Percentiles rank a stretch among this genome's conserved stretches.
Evolutionary conservation across 2,797 vertebrate genomes (phyloP).

Genomic region (Tragopan temminckii): DNA sequence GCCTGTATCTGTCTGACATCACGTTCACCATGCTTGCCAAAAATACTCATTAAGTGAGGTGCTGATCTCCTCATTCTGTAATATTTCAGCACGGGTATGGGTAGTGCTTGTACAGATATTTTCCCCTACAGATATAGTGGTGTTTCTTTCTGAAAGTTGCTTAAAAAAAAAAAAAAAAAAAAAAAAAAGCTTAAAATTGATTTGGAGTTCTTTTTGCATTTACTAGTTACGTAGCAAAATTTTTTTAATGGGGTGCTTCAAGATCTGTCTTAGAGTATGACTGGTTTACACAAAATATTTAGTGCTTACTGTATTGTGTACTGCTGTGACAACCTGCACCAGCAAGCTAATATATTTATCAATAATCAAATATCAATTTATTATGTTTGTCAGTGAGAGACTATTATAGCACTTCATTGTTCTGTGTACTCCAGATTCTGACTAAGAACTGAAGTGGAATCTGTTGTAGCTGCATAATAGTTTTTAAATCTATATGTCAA

Average conservation of each 20-base stretch:
- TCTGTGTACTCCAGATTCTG: neutral
- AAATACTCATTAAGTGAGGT: slow-evolving; percentile 40
- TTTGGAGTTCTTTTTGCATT: neutral
- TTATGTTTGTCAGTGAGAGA: neutral
- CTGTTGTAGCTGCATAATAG: neutral
- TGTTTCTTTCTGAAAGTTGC: neutral
- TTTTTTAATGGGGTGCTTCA: slow-evolving; percentile 18
- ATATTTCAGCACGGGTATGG: neutral
- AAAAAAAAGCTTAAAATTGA: neutral
- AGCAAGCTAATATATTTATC: neutral
- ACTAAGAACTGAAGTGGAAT: neutral
- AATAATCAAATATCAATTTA: neutral
- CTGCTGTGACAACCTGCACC: neutral
- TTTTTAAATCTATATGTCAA: neutral
- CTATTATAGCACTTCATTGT: neutral
- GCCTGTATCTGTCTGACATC: slow-evolving; percentile 80
- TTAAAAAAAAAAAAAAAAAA: too few species aligned
- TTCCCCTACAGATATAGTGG: neutral
- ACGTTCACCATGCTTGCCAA: slow-evolving; percentile 76
- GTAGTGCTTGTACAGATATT: neutral
- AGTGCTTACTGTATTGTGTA: neutral
- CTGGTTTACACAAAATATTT: neutral
- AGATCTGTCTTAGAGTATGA: neutral
- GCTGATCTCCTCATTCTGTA: slow-evolving; percentile 31
- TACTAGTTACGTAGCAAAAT: neutral